A percentile compares a stretch with the other conserved stretches of the same genome.
Evolutionary conservation across 64 coral and sea anemone genomes (phyloP).

Genomic region (Trachythela sp.): DNA sequence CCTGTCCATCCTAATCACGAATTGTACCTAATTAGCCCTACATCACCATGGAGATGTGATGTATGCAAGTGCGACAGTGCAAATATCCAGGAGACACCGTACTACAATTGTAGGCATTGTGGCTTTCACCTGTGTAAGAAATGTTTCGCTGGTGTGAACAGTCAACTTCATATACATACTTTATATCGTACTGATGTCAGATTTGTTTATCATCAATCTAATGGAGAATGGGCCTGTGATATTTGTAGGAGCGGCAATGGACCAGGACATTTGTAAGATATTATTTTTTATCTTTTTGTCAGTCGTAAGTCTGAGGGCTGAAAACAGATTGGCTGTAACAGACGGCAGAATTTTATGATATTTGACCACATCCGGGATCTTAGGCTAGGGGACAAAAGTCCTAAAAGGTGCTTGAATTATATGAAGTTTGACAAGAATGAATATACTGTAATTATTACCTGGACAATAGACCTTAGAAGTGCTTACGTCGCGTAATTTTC

Average conservation of each 20-base stretch:
- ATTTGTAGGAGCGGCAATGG: background rate
- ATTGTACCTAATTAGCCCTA: background rate
- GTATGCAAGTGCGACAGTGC: background rate
- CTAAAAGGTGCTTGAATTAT: no score
- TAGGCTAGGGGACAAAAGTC: no score
- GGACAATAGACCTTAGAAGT: no score
- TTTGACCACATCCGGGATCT: no score
- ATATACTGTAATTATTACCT: no score
- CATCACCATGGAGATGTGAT: background rate
- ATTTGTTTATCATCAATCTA: background rate
- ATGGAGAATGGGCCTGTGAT: slow-evolving; percentile 4
- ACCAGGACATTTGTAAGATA: background rate
- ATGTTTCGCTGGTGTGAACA: background rate
- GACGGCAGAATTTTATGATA: no score
- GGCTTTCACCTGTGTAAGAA: background rate
- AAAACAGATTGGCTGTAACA: no score
- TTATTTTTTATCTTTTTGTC: background rate
- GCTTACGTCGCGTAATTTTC: no score
- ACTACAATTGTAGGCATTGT: background rate
- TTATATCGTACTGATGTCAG: background rate
- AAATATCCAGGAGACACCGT: background rate
- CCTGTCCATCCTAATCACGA: background rate
- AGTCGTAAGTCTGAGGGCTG: background rate
- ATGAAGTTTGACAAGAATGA: no score
- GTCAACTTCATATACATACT: background rate